Conservation (phyloP, 2,113 vertebrate genomes). For the Odocoileus virginianus region DNA sequence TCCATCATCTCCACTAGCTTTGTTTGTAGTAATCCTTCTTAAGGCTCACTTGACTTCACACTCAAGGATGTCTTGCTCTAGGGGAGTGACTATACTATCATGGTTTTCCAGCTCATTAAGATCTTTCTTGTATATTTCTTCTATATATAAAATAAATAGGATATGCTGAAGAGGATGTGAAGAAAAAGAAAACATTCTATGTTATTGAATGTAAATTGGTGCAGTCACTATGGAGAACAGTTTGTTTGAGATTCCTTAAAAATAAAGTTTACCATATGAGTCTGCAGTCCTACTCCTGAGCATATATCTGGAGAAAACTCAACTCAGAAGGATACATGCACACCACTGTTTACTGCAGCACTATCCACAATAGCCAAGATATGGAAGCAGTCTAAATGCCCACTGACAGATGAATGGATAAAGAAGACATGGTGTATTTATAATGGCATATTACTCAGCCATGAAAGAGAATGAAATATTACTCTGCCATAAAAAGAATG, state of each 20-base stretch:
- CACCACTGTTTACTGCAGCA: neutral
- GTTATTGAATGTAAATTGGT: neutral
- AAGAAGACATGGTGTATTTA: neutral
- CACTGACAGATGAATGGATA: neutral
- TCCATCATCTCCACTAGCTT: neutral
- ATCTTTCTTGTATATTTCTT: neutral
- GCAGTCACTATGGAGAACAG: neutral
- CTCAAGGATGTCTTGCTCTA: neutral
- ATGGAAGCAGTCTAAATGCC: neutral
- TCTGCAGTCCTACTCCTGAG: neutral
- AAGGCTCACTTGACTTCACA: neutral
- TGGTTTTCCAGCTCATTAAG: neutral
- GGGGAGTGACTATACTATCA: neutral
- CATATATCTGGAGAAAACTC: neutral
- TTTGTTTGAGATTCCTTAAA: neutral
- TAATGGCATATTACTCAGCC: neutral
- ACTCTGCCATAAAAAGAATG: neutral
- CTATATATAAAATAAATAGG: neutral
- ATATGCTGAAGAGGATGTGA: neutral
- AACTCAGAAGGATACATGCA: neutral
- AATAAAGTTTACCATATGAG: neutral
- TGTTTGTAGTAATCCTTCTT: neutral
- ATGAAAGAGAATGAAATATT: neutral
- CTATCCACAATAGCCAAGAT: neutral
- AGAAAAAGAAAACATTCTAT: neutral